Evolutionary conservation across 2,113 vertebrate species (phyloP).

Genomic region (Chauna torquata): DNA sequence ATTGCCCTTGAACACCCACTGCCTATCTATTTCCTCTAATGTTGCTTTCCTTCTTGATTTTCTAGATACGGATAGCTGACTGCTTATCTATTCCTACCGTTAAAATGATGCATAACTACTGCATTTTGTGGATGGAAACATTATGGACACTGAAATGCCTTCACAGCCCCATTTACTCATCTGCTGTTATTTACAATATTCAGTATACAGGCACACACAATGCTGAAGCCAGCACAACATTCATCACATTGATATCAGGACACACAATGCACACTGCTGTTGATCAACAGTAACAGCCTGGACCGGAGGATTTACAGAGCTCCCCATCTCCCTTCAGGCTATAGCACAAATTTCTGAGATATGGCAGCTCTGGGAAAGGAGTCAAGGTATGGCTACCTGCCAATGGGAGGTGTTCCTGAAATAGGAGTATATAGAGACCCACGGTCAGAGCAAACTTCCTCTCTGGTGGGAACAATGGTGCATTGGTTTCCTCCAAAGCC

Average conservation of each 20-base stretch:
- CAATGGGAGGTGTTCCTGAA: background rate
- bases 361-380: background rate
- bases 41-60: constrained; percentile 43
- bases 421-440: background rate
- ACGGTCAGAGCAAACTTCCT: background rate
- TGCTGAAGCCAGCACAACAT: constrained; percentile 48
- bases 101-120: constrained; percentile 55
- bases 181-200: constrained; percentile 52
- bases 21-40: constrained; percentile 53
- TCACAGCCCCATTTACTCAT: constrained; percentile 52
- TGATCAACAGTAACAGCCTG: background rate
- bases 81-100: constrained; percentile 19
- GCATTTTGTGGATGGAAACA: constrained; percentile 35
- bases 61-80: background rate
- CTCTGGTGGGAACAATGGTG: background rate
- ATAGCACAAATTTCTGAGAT: background rate
- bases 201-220: background rate
- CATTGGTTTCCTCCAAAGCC: background rate
- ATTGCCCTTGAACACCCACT: constrained; percentile 53
- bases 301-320: constrained; percentile 23
- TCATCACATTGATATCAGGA: constrained; percentile 16
- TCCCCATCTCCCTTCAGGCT: background rate
- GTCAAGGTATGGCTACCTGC: background rate
- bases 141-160: constrained; percentile 52
- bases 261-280: background rate